These are phyloP conservation scores for Hormaphis cornu DNA, from an alignment of 1,140 invertebrate species.

Conservation along the genomic window DNA sequence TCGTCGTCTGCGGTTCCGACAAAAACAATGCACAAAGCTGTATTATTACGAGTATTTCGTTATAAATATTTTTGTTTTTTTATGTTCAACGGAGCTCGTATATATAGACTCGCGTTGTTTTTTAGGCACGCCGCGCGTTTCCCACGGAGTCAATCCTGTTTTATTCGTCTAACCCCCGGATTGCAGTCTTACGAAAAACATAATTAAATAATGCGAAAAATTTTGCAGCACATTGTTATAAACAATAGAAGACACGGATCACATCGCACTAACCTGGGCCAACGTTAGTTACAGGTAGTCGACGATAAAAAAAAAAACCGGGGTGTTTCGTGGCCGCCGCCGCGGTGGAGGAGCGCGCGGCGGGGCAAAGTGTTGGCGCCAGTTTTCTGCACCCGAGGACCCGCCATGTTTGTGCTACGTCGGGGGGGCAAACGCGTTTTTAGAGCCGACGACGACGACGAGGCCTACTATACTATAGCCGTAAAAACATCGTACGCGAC, in stretches of 20 bases:
- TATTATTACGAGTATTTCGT: conserved; percentile 17
- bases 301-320: not conserved
- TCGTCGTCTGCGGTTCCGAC: conserved; percentile 14
- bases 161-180: too few species aligned
- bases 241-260: too few species aligned
- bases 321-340: not conserved
- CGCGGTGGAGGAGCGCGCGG: not conserved
- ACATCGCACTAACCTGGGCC: conserved; percentile 16
- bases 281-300: conserved; percentile 29
- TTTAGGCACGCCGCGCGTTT: not conserved
- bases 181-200: too few species aligned
- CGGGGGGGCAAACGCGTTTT: not conserved
- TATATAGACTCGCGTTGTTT: conserved; percentile 22
- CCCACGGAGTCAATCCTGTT: conserved; percentile 24
- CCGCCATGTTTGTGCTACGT: not conserved
- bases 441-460: not conserved
- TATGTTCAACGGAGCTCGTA: not conserved
- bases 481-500: not conserved
- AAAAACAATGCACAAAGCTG: conserved; percentile 10
- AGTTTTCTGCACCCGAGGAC: conserved; percentile 14
- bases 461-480: conserved; percentile 11
- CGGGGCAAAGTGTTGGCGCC: not conserved
- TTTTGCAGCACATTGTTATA: not conserved
- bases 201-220: too few species aligned
- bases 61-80: not conserved